These are phyloP conservation scores for Phalacrocorax carbo DNA, from an alignment of 2,113 vertebrate genomes.

Conservation along the genomic window DNA sequence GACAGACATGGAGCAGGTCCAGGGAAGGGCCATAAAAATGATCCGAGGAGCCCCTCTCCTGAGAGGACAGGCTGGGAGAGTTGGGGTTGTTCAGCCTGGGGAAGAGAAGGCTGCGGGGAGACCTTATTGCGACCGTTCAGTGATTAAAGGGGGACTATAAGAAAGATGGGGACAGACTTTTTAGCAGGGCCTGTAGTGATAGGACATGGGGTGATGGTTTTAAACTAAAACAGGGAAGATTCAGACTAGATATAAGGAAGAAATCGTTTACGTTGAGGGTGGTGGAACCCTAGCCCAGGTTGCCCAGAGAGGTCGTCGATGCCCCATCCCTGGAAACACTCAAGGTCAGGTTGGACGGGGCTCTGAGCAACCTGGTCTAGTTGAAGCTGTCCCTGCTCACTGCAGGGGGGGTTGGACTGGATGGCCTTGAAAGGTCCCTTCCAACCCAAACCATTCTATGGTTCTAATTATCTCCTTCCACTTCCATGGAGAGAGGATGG, in stretches of 20 bases:
- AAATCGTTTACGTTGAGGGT: background rate
- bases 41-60: background rate
- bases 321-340: background rate
- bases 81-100: background rate
- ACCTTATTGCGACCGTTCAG: accelerated
- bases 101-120: background rate
- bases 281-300: background rate
- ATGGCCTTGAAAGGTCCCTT: background rate
- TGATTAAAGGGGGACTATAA: background rate
- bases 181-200: background rate
- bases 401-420: background rate
- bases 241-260: background rate
- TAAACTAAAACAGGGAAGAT: background rate
- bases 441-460: background rate
- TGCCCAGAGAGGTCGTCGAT: background rate
- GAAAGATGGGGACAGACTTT: background rate
- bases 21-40: background rate
- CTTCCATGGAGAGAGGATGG: background rate
- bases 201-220: background rate
- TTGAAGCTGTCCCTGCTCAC: background rate
- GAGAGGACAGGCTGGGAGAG: background rate
- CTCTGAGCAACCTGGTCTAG: background rate
- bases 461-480: background rate
- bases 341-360: accelerated
- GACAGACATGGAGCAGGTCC: background rate